Conservation (phyloP, 2,888 invertebrate species). For the Trichogramma dendrolimi region DNA sequence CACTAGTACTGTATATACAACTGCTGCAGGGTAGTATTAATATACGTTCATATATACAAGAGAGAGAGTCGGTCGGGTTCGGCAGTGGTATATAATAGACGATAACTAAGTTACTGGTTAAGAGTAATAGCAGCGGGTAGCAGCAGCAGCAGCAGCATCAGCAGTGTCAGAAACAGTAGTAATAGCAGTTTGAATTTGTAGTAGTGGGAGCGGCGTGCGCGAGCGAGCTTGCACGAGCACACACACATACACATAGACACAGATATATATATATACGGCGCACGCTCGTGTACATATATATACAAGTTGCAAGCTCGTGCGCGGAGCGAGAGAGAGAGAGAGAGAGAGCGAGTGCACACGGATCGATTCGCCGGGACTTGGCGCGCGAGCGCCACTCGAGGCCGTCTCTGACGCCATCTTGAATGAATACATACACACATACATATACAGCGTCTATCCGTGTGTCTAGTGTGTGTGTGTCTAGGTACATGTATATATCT, state of each 20-base stretch:
- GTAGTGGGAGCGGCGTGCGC: too few species aligned
- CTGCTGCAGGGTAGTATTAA: background rate
- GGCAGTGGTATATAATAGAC: too few species aligned
- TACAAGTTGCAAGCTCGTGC: background rate
- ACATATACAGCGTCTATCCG: background rate
- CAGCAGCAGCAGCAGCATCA: too few species aligned
- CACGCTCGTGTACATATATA: background rate
- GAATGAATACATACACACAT: background rate
- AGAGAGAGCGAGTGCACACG: background rate
- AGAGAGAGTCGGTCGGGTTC: too few species aligned
- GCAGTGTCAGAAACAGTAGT: too few species aligned
- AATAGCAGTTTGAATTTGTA: too few species aligned
- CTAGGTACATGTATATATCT: too few species aligned
- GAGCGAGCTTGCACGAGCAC: too few species aligned
- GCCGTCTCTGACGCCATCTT: slow-evolving; percentile 20
- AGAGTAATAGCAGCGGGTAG: too few species aligned
- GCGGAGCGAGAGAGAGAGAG: background rate
- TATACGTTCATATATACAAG: background rate
- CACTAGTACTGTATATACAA: background rate
- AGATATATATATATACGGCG: background rate
- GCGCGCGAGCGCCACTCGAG: slow-evolving; percentile 19
- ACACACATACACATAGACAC: too few species aligned
- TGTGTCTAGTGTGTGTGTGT: background rate
- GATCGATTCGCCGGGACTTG: background rate
- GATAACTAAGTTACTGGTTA: too few species aligned